phyloP scores from a whole-genome alignment of 2,113 vertebrate genomes.

The Grammomys surdaster region DNA sequence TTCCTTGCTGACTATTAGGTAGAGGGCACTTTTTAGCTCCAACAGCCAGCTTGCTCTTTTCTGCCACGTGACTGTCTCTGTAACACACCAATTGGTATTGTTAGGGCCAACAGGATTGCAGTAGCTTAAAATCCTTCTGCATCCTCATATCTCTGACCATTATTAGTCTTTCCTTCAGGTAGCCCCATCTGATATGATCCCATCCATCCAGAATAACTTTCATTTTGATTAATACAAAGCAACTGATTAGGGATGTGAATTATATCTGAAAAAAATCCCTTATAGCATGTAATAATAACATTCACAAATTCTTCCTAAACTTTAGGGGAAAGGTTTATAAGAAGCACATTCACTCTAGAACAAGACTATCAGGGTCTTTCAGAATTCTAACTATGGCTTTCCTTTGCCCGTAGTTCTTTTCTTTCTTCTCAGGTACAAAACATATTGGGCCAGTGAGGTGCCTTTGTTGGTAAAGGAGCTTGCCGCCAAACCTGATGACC shows the following conservation, averaged over 20 bases:
- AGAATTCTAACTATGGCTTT: not conserved
- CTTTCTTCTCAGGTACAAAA: not conserved
- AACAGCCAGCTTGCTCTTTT: not conserved
- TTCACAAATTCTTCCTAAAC: not conserved
- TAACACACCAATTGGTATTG: not conserved
- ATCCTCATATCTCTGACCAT: not conserved
- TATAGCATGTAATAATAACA: not conserved
- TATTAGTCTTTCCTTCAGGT: not conserved
- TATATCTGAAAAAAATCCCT: not conserved
- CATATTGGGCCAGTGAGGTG: not conserved
- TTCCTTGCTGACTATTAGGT: not conserved
- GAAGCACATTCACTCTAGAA: not conserved
- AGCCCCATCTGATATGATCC: not conserved
- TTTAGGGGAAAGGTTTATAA: not conserved
- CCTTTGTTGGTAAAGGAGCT: not conserved
- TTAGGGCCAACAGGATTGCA: not conserved
- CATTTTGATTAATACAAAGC: not conserved
- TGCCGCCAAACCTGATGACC: not conserved
- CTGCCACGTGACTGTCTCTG: not conserved
- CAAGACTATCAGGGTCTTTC: not conserved
- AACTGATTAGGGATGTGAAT: not conserved
- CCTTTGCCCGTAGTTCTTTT: not conserved
- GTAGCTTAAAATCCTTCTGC: not conserved
- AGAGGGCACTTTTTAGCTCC: not conserved
- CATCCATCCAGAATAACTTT: not conserved